These are phyloP conservation scores for Baccha elongata DNA, from an alignment of 2,888 invertebrate species.

Conservation along the genomic window DNA sequence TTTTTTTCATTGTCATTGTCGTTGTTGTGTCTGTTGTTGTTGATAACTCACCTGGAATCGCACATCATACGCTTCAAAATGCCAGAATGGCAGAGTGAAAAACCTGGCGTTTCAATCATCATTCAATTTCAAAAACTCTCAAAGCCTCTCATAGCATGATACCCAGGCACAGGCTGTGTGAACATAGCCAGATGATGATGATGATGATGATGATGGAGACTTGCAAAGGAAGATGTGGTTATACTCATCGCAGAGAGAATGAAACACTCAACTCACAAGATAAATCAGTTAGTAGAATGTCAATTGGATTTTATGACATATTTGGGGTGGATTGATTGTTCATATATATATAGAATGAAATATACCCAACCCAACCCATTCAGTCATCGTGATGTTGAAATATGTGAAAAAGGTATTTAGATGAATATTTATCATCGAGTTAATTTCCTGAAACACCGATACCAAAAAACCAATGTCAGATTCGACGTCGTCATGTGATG, in stretches of 20 bases:
- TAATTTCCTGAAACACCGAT: constrained; percentile 32
- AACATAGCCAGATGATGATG: constrained; percentile 32
- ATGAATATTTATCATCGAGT: constrained; percentile 33
- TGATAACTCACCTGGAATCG: constrained; percentile 41
- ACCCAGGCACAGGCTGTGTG: background rate
- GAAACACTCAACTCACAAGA: constrained; percentile 24
- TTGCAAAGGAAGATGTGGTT: background rate
- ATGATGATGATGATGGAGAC: constrained; percentile 11
- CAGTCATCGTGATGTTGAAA: background rate
- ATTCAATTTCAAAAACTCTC: constrained; percentile 35
- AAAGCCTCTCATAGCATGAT: background rate
- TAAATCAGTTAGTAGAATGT: constrained; percentile 41
- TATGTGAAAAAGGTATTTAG: constrained; percentile 31
- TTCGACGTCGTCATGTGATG: background rate
- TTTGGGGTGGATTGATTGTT: constrained; percentile 1
- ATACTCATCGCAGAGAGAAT: background rate
- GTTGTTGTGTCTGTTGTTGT: constrained; percentile 2
- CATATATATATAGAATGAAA: background rate
- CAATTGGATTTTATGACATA: constrained; percentile 32
- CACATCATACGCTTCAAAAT: constrained; percentile 36
- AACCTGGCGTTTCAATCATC: constrained; percentile 38
- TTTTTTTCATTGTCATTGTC: constrained; percentile 1
- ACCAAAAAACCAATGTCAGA: background rate
- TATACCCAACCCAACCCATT: background rate
- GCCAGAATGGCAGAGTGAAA: constrained; percentile 21